Conservation (phyloP, 2,888 invertebrate species). For the Melinaea marsaeus region DNA sequence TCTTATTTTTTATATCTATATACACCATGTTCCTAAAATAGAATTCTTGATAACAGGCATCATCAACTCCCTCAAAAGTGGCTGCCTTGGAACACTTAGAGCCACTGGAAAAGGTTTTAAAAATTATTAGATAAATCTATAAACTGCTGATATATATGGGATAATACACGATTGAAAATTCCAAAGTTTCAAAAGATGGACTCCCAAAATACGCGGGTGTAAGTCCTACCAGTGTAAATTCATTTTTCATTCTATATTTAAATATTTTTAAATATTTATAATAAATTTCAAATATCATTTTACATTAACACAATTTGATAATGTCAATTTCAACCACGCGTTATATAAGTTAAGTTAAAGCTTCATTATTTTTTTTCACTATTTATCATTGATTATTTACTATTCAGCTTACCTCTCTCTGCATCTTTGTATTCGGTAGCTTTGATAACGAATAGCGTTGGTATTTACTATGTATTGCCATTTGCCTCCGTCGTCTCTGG, state of each 20-base stretch:
- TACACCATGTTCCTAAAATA: constrained; percentile 14
- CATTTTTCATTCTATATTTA: too few relatives aligned
- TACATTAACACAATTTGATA: not conserved
- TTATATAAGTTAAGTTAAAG: too few relatives aligned
- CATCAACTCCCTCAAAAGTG: not conserved
- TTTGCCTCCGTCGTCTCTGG: not conserved
- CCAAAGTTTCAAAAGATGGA: too few relatives aligned
- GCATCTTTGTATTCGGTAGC: not conserved
- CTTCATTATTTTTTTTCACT: too few relatives aligned
- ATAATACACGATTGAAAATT: too few relatives aligned
- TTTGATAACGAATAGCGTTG: not conserved
- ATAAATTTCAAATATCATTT: not conserved
- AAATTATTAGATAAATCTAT: too few relatives aligned
- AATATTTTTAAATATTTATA: too few relatives aligned
- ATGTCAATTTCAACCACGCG: too few relatives aligned
- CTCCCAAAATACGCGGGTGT: too few relatives aligned
- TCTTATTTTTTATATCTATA: constrained; percentile 10
- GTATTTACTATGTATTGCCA: constrained; percentile 5
- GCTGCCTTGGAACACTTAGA: not conserved
- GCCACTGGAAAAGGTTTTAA: not conserved
- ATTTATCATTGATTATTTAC: too few relatives aligned
- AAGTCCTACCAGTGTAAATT: too few relatives aligned
- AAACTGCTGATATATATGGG: too few relatives aligned
- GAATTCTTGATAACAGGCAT: not conserved
- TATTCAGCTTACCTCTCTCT: not conserved